These are phyloP conservation scores for Mesopsocus fuscifrons DNA, from an alignment of 2,888 invertebrate genomes.

Conservation along the genomic window DNA sequence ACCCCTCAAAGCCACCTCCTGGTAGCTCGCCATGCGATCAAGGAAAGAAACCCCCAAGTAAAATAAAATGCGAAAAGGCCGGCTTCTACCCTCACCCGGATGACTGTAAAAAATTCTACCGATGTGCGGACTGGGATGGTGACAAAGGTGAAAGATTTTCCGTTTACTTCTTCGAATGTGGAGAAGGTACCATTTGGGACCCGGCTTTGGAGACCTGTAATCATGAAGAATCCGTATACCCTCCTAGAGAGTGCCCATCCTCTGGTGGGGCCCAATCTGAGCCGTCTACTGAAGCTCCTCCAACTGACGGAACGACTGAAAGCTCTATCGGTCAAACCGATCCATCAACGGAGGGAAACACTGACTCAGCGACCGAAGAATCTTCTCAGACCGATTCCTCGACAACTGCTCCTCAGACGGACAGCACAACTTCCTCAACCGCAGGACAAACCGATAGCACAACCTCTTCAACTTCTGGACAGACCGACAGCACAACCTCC, in stretches of 20 bases:
- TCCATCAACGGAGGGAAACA: conserved; percentile 7
- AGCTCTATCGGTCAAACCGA: conserved; percentile 3
- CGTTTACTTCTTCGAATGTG: conserved; percentile 44
- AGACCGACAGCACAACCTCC: conserved; percentile 11
- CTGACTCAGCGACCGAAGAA: too few relatives aligned
- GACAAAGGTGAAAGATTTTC: conserved; percentile 33
- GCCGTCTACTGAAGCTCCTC: conserved; percentile 16
- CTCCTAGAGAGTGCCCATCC: conserved; percentile 23
- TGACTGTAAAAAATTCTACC: conserved; percentile 56
- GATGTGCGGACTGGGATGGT: conserved; percentile 48
- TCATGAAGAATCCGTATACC: conserved; percentile 41
- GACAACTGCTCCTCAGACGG: too few relatives aligned
- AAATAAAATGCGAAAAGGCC: conserved; percentile 33
- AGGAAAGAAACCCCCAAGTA: conserved; percentile 10
- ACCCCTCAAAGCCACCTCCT: conserved; percentile 12
- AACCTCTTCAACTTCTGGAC: conserved; percentile 11
- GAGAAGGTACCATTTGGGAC: conserved; percentile 53
- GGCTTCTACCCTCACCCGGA: conserved; percentile 49
- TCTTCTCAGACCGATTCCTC: too few relatives aligned
- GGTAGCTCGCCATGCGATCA: conserved; percentile 11
- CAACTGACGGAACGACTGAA: conserved; percentile 17
- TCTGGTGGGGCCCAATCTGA: conserved; percentile 15
- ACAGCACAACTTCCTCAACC: conserved; percentile 9
- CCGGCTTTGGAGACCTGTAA: conserved; percentile 45
- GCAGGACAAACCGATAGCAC: conserved; percentile 12